Evolutionary conservation across 2,113 vertebrate genomes (phyloP), one percentile per base, ranked within the genome.

Genomic region (Charadrius vociferus): DNA sequence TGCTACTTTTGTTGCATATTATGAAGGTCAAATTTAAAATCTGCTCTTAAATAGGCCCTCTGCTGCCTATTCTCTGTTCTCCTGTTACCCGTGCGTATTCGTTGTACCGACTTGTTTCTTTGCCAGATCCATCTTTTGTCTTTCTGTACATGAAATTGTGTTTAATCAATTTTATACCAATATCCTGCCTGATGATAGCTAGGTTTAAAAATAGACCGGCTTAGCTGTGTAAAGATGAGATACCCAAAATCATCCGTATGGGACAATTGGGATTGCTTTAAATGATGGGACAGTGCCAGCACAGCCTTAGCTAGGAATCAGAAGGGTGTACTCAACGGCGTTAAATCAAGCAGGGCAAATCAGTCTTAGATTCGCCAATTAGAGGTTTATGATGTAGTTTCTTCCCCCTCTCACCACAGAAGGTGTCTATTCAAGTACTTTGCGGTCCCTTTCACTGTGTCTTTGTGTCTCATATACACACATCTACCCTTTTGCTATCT

Each of bases 111-210:
- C 47, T 65, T 5, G 32, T 32, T 96, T 32, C 84, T 47, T 67
- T 21, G 29, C 34, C 88, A 77, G 62, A 52, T 70, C 45, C n/a
- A 62, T 50, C 22, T 6, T 77, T 58, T 88, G 81, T 88, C 36
- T 90, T 53, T 65, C 84, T 90, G 53, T 41, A 37, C 47, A 17
- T 72, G 85, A 83, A 93, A 81, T 92, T 36, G 20, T 22, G n/a
- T 63, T 94, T 77, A 70, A 90, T 92, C 50, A 62, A 45, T 80
- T 95, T 80, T 55, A 41, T 56, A 59, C 81, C 74, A 55, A 36
- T 53, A 82, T 61, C 79, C 85, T 96, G 87, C 82, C 88, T 90
- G 78, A 67, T 73, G 87, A 91, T 77, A 80, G 12, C 74, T 24
- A 6, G 19, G 50, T 83, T 93, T 94, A 90, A 93, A 92, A 90